Percentiles rank a stretch among this genome's conserved stretches.
phyloP scores from a whole-genome alignment of 1,140 invertebrate species.

The Orius insidiosus region DNA sequence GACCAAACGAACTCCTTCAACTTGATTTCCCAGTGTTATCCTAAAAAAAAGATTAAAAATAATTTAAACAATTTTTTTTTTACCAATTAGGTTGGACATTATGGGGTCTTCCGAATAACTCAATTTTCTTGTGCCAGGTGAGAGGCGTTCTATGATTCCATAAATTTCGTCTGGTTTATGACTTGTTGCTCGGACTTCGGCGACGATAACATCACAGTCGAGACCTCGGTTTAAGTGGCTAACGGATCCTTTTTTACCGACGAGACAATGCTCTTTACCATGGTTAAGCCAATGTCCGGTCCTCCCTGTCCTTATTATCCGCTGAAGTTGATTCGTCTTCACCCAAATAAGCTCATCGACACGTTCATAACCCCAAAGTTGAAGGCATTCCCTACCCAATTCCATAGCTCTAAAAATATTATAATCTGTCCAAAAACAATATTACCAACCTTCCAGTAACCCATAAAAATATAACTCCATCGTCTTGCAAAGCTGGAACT shows the following conservation, averaged over 20 bases:
- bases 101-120: conserved; percentile 91
- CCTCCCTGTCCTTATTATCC: conserved; percentile 89
- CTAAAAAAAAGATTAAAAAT: conserved; percentile 25
- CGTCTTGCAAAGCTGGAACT: conserved; percentile 79
- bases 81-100: conserved; percentile 97
- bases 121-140: conserved; percentile 87
- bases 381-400: conserved; percentile 77
- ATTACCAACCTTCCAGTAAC: conserved; percentile 67
- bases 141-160: conserved; percentile 71
- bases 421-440: conserved; percentile 5
- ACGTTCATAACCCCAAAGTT: conserved; percentile 87
- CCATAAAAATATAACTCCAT: conserved; percentile 93
- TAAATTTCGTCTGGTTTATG: conserved; percentile 99
- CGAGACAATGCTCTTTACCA: conserved; percentile 95
- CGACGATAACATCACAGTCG: conserved; percentile 95
- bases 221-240: conserved; percentile 79
- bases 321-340: conserved; percentile 93
- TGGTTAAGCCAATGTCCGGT: conserved; percentile 98
- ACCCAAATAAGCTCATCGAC: conserved; percentile 98
- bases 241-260: conserved; percentile 90
- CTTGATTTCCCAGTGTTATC: conserved; percentile 89
- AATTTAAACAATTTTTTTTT: no score
- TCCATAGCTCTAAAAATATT: conserved; percentile 72
- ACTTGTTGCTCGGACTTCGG: conserved; percentile 90
- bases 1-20: conserved; percentile 83